These are phyloP conservation scores for Cyanoliseus patagonus DNA, from an alignment of 2,113 vertebrate species.

Conservation along the genomic window DNA sequence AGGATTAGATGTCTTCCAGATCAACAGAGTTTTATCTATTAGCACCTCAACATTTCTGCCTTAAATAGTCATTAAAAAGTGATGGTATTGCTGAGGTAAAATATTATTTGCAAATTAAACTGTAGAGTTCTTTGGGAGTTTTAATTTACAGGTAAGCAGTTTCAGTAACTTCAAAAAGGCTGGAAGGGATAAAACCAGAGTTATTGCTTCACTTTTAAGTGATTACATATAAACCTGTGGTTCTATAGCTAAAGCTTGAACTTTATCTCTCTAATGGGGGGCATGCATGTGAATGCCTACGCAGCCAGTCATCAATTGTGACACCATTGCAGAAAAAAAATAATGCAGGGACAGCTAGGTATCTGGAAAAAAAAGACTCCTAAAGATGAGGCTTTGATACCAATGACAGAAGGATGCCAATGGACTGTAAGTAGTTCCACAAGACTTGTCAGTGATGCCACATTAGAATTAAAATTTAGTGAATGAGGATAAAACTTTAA, in stretches of 20 bases:
- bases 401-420: conserved; percentile 52
- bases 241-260: neutral
- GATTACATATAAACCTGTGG: neutral
- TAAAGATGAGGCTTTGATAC: conserved; percentile 44
- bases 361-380: conserved; percentile 15
- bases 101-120: neutral
- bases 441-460: conserved; percentile 48
- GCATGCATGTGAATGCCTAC: neutral
- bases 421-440: conserved; percentile 30
- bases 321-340: neutral
- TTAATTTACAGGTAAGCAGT: neutral
- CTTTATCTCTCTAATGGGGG: neutral
- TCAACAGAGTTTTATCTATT: neutral
- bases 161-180: neutral
- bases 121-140: neutral
- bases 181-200: neutral
- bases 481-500: conserved; percentile 54
- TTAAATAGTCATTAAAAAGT: neutral
- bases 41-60: neutral
- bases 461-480: conserved; percentile 54
- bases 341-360: neutral
- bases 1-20: neutral
- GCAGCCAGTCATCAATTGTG: neutral
- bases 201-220: neutral
- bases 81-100: neutral